These are phyloP conservation scores for Monopis laevigella DNA, from an alignment of 2,888 invertebrate genomes.

Conservation along the genomic window DNA sequence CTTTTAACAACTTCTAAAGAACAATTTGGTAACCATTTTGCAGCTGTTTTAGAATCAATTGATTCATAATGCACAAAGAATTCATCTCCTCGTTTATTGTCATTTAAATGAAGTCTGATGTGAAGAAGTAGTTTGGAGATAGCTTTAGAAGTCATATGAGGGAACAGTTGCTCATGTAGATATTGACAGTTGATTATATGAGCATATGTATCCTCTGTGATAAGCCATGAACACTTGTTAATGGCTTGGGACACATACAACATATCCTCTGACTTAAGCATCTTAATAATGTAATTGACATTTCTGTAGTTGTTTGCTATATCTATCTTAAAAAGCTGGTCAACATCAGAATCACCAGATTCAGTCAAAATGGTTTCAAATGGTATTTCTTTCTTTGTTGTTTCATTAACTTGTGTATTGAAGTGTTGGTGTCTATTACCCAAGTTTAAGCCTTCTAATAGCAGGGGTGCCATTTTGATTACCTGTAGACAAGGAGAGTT, in stretches of 20 bases:
- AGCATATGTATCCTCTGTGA: constrained; percentile 36
- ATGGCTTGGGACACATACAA: constrained; percentile 41
- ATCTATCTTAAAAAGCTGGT: constrained; percentile 40
- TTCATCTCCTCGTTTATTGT: constrained; percentile 33
- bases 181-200: constrained; percentile 42
- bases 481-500: no score
- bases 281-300: constrained; percentile 34
- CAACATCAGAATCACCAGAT: constrained; percentile 26
- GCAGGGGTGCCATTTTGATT: constrained; percentile 9
- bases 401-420: constrained; percentile 21
- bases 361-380: constrained; percentile 1
- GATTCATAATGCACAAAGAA: constrained; percentile 37
- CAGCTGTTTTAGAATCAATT: constrained; percentile 20
- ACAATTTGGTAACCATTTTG: constrained; percentile 44
- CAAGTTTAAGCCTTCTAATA: constrained; percentile 29
- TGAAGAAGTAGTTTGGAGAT: constrained; percentile 35
- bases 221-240: constrained; percentile 38
- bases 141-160: constrained; percentile 37
- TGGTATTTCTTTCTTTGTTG: constrained; percentile 13
- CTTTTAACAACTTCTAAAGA: constrained; percentile 31
- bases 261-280: constrained; percentile 38
- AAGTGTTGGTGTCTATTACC: constrained; percentile 27
- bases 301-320: constrained; percentile 33
- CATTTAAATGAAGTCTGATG: constrained; percentile 36
- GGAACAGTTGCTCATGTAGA: constrained; percentile 32